Base-by-base conservation (phyloP, 2,888 invertebrate genomes). In the Machimus atricapillus region DNA sequence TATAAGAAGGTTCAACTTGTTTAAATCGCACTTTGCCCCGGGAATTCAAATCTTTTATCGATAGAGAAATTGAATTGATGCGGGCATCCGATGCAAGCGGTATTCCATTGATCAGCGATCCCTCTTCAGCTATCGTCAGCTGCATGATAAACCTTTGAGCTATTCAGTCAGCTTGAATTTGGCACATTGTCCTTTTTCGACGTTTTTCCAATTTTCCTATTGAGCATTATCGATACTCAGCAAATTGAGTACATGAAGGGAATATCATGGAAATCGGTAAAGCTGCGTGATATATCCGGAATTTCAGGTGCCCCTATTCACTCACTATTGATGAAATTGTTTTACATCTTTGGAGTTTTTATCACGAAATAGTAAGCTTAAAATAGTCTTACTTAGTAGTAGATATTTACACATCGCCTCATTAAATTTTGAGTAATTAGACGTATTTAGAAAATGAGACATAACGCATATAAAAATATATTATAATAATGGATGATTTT, bases 11-110 rank as follows among this genome's bases (percentile, higher is more conserved):
- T 66, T 82, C 12, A 40, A 58, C 19, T 82, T 82, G 40, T 58
- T 82, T 82, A 82, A 66, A 82, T 82, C 58, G 66, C 52, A 58
- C 27, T 82, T 66, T 58, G 9, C 37, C 14, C 12, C 37, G 37
- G 37, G 37, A 37, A 82, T 66, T 66, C 31, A 27, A 58, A 82
- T 82, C 31, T 37, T 82, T 58, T 58, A 82, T 58, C 82, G 66
- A 82, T 37, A 58, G 9, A 46, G 58, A 58, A 82, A 58, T 82
- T 58, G 82, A 82, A 58, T 82, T 82, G 82, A 19, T 82, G 58
- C 56, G 56, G 23, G 56, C 52, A 31, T 81, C 16, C 31, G 52
- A 34, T 73, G 73, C 34, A 37, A 76, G 34, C 27, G 76, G 31
- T 16, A 34, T n/a, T n/a, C 37, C 37, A 76, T 76, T 23, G 66